A percentile compares a stretch with the other conserved stretches of the same genome.
Conservation (phyloP, 2,113 vertebrate species). For the Halichoeres trimaculatus region DNA sequence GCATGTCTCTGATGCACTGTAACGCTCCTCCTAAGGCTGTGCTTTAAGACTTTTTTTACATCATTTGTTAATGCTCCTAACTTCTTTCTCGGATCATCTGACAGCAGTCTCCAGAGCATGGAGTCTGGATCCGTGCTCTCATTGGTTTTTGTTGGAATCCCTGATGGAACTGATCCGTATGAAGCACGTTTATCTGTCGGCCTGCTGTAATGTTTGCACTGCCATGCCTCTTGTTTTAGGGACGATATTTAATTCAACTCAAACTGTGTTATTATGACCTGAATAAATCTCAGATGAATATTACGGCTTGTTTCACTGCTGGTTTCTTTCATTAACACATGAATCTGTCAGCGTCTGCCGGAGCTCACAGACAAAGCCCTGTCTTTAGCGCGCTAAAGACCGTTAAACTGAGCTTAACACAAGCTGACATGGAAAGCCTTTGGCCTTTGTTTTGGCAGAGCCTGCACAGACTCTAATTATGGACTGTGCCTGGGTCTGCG, state of each 20-base stretch:
- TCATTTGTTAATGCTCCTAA: constrained; percentile 23
- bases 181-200: constrained; percentile 82
- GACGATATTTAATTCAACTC: constrained; percentile 74
- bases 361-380: constrained; percentile 6
- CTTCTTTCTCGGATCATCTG: constrained; percentile 28
- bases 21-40: constrained; percentile 50
- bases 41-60: constrained; percentile 53
- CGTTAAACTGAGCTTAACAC: constrained; percentile 44
- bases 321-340: constrained; percentile 41
- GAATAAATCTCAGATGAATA: constrained; percentile 71
- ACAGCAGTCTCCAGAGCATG: constrained; percentile 29
- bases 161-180: constrained; percentile 73
- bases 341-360: background rate
- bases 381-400: constrained; percentile 10
- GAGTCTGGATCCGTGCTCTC: constrained; percentile 20
- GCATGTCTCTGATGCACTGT: constrained; percentile 74
- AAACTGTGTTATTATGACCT: constrained; percentile 81
- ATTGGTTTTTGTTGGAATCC: constrained; percentile 44
- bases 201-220: constrained; percentile 84
- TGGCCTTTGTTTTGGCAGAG: constrained; percentile 53
- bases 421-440: constrained; percentile 53
- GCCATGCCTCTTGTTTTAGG: constrained; percentile 79
- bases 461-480: constrained; percentile 61
- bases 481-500: constrained; percentile 60
- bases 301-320: constrained; percentile 32